Base-by-base conservation (phyloP, 2,113 vertebrate species). In the Sardina pilchardus region DNA sequence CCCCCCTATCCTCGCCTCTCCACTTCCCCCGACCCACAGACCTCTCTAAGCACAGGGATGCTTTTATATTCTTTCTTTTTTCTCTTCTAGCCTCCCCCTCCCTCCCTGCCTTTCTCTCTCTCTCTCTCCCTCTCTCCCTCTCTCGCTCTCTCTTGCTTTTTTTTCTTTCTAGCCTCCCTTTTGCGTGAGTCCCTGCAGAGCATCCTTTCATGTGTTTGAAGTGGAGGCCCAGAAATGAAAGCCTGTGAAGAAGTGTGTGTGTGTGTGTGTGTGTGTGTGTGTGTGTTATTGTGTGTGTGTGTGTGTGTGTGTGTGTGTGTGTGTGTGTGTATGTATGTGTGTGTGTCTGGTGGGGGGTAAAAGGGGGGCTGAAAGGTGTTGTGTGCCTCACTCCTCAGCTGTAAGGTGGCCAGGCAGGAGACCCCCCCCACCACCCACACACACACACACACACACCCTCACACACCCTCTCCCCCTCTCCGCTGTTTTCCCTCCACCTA, bases 151-250 rank as follows among this genome's bases (percentile, higher is more conserved):
- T 89, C 88, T 86, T 7, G 84, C 89, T 90, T 89, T 88, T 90
- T 89, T 89, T 91, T 71, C 14, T 71, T 71, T 34, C 63, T 30
- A 30, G n/a, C 63, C 63, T 71, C 92, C 89, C 92, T 94, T 93
- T 93, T 88, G 93, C 92, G 92, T 88, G 90, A 91, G 92, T 96
- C 94, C 94, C 95, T 71, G 92, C 93, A 93, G 93, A 95, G 94
- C 92, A 91, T 92, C 93, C 94, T 95, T 95, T 95, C 94, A 95
- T 94, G 94, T 94, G 92, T 96, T 96, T 96, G 94, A 96, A 95
- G 94, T 94, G 92, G 88, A 90, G 93, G 92, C 92, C 92, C 92
- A 91, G 93, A 94, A 95, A 95, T 95, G 93, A 95, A 95, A 95
- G 93, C 91, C 87, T 85, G 88, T 86, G 89, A 90, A 85, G 88